phyloP scores from a whole-genome alignment of 2,888 invertebrate genomes.

The Phyllotreta cruciferae region DNA sequence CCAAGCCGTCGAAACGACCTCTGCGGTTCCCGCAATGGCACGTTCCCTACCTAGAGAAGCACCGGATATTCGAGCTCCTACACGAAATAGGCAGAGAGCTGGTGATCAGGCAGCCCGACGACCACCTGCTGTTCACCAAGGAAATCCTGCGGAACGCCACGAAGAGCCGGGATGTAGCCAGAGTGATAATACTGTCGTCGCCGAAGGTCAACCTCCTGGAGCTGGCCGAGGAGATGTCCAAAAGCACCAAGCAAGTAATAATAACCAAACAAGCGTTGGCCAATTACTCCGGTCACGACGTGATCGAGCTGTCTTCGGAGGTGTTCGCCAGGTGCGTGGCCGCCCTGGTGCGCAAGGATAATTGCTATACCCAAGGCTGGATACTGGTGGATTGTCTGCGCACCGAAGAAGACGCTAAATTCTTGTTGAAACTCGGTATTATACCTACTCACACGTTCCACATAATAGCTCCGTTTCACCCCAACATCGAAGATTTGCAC shows the following conservation, averaged over 20 bases:
- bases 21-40: conserved; percentile 61
- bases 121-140: conserved; percentile 70
- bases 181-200: conserved; percentile 65
- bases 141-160: conserved; percentile 63
- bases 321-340: conserved; percentile 52
- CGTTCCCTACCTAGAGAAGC: conserved; percentile 70
- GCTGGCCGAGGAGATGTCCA: conserved; percentile 52
- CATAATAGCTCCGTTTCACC: conserved; percentile 57
- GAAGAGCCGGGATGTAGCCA: conserved; percentile 62
- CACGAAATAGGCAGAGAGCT: conserved; percentile 69
- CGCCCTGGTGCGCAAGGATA: conserved; percentile 50
- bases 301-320: conserved; percentile 38
- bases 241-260: conserved; percentile 51
- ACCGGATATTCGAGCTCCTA: conserved; percentile 70
- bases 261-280: conserved; percentile 42
- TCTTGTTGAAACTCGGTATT: conserved; percentile 60
- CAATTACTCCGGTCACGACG: conserved; percentile 29
- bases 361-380: conserved; percentile 40
- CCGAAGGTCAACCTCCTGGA: conserved; percentile 59
- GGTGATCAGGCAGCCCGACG: conserved; percentile 66
- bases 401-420: conserved; percentile 60
- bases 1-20: conserved; percentile 47
- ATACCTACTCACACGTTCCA: conserved; percentile 64
- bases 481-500: conserved; percentile 51
- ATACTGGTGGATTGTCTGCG: conserved; percentile 60